Evolutionary conservation across 2,113 vertebrate genomes (phyloP), one percentile per base, ranked within the genome.

Genomic region (Hylia prasina): DNA sequence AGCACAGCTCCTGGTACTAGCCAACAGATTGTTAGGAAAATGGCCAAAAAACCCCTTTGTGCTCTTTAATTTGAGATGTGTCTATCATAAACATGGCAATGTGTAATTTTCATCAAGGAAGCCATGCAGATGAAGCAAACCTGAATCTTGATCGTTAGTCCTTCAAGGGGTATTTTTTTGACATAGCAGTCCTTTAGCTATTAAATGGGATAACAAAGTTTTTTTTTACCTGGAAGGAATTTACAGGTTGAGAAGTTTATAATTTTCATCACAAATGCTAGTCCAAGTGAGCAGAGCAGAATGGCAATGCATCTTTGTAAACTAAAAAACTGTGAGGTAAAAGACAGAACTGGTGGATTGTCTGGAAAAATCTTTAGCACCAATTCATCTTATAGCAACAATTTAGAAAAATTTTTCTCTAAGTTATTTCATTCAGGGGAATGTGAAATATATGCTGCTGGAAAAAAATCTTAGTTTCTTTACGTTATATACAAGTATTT

Each of bases 61-160:
- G 3, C 2, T 2, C 0, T 22, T 53, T 64, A 13, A 45, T 76
- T 60, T 85, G 47, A 47, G 13, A 9, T 64, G 27, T 42, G 39
- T 30, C 45, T 88, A 2, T 79, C 35, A 37, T 9, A 54, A 4
- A 6, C 15, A 19, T 23, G 37, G 5, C 2, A 13, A 39, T 31
- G 19, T 61, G 11, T 9, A 61, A 35, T 69, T 80, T 54, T 69
- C 18, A 24, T 64, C 13, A 65, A 35, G 18, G 22, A 71, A 37
- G 6, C 2, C 1, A 0, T 9, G 11, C 1, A 5, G 7, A 7
- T 56, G 16, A 73, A 64, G 23, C 15, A 61, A 77, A 89, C 28
- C 7, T 2, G 1, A 89, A 45, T 54, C 14, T 73, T 58, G 11
- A 15, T 13, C 3, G 1, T 15, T 56, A 9, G 7, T 83, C 7